Evolutionary conservation across 2,797 vertebrate species (phyloP).

Genomic region (Spheniscus humboldti): DNA sequence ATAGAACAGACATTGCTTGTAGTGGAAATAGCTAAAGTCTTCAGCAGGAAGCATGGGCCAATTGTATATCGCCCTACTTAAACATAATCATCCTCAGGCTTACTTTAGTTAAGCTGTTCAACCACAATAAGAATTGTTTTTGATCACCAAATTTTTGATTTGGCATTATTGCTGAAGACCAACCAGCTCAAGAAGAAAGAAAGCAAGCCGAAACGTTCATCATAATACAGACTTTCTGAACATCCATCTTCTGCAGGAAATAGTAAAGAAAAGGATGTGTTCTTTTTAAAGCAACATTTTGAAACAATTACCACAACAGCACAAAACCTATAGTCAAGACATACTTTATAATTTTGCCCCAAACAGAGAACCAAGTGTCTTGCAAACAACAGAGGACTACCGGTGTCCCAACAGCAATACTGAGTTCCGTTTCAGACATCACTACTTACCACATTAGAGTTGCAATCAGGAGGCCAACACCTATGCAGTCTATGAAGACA

Average conservation of each 20-base stretch:
- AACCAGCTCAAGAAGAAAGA: neutral
- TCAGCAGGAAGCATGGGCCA: neutral
- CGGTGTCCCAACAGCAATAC: neutral
- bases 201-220: neutral
- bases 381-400: neutral
- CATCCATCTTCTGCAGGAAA: neutral
- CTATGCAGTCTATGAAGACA: slow-evolving; percentile 95
- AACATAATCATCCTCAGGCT: neutral
- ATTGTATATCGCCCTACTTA: neutral
- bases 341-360: neutral
- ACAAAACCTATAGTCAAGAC: neutral
- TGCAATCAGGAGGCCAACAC: slow-evolving; percentile 92
- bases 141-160: neutral
- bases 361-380: neutral
- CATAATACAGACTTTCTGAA: neutral
- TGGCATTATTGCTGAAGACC: neutral
- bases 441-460: slow-evolving; percentile 94
- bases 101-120: neutral
- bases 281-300: neutral
- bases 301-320: neutral
- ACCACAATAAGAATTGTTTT: neutral
- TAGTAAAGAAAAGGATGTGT: neutral
- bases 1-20: neutral
- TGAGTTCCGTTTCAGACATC: neutral
- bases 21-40: neutral